These are phyloP conservation scores for Perizoma affinitatum DNA, from an alignment of 2,888 invertebrate species.

Conservation along the genomic window DNA sequence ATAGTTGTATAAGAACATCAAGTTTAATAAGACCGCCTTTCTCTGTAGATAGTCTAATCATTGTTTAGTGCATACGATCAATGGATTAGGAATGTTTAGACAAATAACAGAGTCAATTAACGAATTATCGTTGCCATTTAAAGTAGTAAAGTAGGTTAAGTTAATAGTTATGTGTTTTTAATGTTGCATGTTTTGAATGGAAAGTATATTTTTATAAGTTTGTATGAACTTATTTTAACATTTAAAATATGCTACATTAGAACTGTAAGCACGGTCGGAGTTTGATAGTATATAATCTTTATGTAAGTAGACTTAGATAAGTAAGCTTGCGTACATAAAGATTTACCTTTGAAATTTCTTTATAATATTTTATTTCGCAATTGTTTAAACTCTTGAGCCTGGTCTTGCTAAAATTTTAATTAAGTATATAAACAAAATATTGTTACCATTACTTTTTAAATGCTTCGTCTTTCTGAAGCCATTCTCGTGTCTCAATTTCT, in stretches of 20 bases:
- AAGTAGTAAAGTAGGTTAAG: slow-evolving; percentile 51
- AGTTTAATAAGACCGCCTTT: slow-evolving; percentile 48
- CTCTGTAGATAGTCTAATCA: slow-evolving; percentile 51
- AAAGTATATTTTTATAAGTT: slow-evolving; percentile 10
- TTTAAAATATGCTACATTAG: slow-evolving; percentile 19
- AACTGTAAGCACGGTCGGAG: slow-evolving; percentile 46
- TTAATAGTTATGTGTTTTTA: slow-evolving; percentile 39
- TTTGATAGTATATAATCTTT: slow-evolving; percentile 71
- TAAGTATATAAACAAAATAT: slow-evolving; percentile 2
- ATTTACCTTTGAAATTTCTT: neutral
- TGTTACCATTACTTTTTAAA: slow-evolving; percentile 15
- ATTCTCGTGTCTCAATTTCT: slow-evolving; percentile 4
- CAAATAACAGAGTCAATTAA: slow-evolving; percentile 51
- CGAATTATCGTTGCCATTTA: slow-evolving; percentile 70
- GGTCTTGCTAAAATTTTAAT: slow-evolving; percentile 42
- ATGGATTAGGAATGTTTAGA: slow-evolving; percentile 48
- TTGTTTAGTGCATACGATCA: slow-evolving; percentile 47
- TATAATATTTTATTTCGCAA: no score
- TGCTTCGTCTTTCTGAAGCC: neutral
- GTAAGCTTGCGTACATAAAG: no score
- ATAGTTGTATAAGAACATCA: slow-evolving; percentile 38
- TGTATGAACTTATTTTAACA: slow-evolving; percentile 8
- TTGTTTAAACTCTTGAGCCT: slow-evolving; percentile 76
- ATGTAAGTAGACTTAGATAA: slow-evolving; percentile 43
- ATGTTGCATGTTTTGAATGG: slow-evolving; percentile 20